Base-by-base conservation (phyloP, 2,113 vertebrate species). In the Rhinogobius similis region DNA sequence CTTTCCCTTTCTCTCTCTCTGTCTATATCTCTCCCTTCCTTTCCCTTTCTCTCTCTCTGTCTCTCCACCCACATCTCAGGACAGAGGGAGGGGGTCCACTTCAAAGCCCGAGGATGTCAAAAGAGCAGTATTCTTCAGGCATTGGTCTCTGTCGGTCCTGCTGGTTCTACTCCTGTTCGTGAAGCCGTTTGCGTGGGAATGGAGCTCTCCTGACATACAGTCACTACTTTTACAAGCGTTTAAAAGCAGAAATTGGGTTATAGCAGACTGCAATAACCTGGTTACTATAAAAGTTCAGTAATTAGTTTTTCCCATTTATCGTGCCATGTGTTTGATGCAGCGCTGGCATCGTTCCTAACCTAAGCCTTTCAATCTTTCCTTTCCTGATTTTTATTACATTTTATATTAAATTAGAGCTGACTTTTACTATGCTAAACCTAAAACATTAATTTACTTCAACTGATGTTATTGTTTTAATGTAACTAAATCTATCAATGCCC, bases 61-160 rank as follows among this genome's bases (percentile, higher is more conserved):
- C 43, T 44, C 39, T 44, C 32, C 43, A 18, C 43, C 3, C 46
- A 2, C 46, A 77, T 72, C 52, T 26, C 14, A 77, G 83, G 79
- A 85, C 80, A 48, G 81, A 76, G 82, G 88, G 82, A 83, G 86
- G 86, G 78, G 76, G 86, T 89, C 79, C 78, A 92, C 90, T 84
- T 92, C 89, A 92, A 92, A 91, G 89, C 70, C 36, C 2, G 76
- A 27, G 13, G 72, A 81, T 86, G 84, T 88, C 85, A 83, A 85
- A 81, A 68, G 85, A 84, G 76, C 86, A 86, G 82, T 69, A 78
- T 85, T 89, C 84, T 82, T 63, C 76, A 82, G 80, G 79, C 78
- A 66, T 79, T 84, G 85, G 77, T 86, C 84, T 86, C 77, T 81
- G 82, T 81, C 82, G 76, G 65, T 87, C 82, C 71, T 77, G 76